Conservation (phyloP, 2,797 vertebrate species). For the Tarsius wallacei region DNA sequence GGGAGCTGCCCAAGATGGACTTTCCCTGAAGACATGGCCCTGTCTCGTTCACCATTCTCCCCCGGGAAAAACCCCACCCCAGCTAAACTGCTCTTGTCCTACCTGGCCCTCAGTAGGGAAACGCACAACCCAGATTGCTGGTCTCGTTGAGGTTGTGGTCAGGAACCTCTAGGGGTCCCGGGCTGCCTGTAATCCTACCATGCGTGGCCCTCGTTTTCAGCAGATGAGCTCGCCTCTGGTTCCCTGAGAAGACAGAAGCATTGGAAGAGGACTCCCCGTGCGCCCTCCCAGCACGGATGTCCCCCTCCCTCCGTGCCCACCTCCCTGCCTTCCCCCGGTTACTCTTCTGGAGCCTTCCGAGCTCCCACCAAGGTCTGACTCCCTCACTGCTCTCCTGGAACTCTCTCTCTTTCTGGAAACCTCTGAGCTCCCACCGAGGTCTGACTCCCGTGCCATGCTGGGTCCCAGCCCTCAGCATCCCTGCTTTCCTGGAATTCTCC, state of each 20-base stretch:
- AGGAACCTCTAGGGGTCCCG: background rate
- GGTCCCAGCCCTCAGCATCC: background rate
- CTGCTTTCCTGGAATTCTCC: background rate
- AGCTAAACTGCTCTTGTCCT: background rate
- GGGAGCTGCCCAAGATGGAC: background rate
- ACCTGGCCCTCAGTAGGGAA: background rate
- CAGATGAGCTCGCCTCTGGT: background rate
- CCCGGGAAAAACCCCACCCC: background rate
- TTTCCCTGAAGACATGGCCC: too few relatives aligned
- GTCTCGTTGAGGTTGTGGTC: background rate
- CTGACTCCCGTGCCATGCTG: background rate
- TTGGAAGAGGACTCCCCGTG: background rate
- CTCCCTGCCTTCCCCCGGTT: background rate
- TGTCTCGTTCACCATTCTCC: background rate
- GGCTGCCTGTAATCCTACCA: background rate
- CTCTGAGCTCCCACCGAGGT: background rate
- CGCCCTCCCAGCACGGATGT: background rate
- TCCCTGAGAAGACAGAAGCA: background rate
- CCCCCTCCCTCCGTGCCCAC: background rate
- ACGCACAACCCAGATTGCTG: background rate
- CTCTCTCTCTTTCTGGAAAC: background rate
- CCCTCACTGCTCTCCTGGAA: background rate
- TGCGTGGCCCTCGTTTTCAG: too few relatives aligned
- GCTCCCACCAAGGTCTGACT: background rate
- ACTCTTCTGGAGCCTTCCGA: background rate